These are phyloP conservation scores for Phthorimaea operculella DNA, from an alignment of 1,140 invertebrate genomes.

Conservation along the genomic window DNA sequence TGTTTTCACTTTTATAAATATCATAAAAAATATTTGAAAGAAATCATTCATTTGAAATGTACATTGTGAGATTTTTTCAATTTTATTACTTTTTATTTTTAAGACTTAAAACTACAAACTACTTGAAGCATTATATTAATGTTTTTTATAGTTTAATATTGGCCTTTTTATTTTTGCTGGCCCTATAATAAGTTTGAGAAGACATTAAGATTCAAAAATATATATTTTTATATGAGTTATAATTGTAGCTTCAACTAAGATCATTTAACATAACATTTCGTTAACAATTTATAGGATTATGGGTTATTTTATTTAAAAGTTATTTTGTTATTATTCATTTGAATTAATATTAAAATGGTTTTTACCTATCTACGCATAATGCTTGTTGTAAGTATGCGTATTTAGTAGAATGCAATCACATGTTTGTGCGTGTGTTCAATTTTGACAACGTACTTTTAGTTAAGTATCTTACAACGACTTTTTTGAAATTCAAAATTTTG, in stretches of 20 bases:
- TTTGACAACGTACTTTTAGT: too few species aligned
- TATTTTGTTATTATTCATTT: too few species aligned
- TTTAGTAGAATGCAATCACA: too few species aligned
- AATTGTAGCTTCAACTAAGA: neutral
- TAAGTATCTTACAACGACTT: too few species aligned
- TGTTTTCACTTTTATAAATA: constrained; percentile 50
- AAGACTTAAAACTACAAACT: constrained; percentile 42
- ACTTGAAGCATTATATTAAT: constrained; percentile 48
- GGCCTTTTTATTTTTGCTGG: constrained; percentile 17
- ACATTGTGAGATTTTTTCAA: constrained; percentile 14
- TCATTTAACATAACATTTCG: neutral
- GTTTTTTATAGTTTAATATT: constrained; percentile 24
- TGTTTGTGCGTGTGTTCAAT: too few species aligned
- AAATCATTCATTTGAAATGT: constrained; percentile 36
- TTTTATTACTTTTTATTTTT: constrained; percentile 24
- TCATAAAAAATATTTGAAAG: constrained; percentile 59
- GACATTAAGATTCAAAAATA: neutral
- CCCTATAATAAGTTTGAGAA: neutral
- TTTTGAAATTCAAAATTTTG: too few species aligned
- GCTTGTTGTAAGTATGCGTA: too few species aligned
- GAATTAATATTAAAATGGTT: too few species aligned
- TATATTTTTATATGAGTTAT: neutral
- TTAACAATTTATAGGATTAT: neutral
- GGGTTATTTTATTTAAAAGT: neutral
- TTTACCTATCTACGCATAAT: too few species aligned